Conservation (phyloP, 1,140 invertebrate genomes). For the Polypedilum vanderplanki region DNA sequence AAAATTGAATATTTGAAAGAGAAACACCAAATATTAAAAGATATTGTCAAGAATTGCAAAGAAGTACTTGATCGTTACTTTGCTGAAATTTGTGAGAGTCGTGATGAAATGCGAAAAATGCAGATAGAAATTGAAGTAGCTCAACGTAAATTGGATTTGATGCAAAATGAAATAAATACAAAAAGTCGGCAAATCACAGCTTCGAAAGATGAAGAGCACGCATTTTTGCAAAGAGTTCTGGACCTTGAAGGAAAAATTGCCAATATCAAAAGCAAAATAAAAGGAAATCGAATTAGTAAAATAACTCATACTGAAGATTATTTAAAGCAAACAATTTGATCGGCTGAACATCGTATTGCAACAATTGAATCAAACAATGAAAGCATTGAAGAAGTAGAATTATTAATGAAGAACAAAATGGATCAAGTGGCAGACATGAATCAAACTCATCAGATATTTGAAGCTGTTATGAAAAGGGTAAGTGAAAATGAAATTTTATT, state of each 20-base stretch:
- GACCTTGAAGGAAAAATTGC: conserved; percentile 41
- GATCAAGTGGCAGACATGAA: background rate
- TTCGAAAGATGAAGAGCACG: conserved; percentile 38
- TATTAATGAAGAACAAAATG: background rate
- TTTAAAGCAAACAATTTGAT: conserved; percentile 33
- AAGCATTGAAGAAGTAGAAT: conserved; percentile 31
- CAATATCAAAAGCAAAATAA: conserved; percentile 36
- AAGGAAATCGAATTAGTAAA: conserved; percentile 35
- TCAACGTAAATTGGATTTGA: conserved; percentile 40
- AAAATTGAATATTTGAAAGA: conserved; percentile 30
- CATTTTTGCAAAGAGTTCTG: conserved; percentile 38
- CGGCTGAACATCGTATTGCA: conserved; percentile 35
- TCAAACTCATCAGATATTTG: background rate
- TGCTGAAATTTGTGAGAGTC: conserved; percentile 41
- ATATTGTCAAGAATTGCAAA: conserved; percentile 12
- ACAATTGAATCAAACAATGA: conserved; percentile 30
- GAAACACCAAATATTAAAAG: conserved; percentile 29
- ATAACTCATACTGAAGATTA: conserved; percentile 34
- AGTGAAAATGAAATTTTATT: conserved; percentile 10
- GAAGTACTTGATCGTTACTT: conserved; percentile 30
- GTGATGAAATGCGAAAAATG: conserved; percentile 34
- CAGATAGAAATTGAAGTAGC: conserved; percentile 43
- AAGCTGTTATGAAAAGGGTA: conserved; percentile 30
- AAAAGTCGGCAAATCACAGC: conserved; percentile 34
- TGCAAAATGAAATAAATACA: conserved; percentile 35